A percentile compares a stretch with the other conserved stretches of the same genome.
phyloP scores from a whole-genome alignment of 2,113 vertebrate species.

The Nicator chloris region DNA sequence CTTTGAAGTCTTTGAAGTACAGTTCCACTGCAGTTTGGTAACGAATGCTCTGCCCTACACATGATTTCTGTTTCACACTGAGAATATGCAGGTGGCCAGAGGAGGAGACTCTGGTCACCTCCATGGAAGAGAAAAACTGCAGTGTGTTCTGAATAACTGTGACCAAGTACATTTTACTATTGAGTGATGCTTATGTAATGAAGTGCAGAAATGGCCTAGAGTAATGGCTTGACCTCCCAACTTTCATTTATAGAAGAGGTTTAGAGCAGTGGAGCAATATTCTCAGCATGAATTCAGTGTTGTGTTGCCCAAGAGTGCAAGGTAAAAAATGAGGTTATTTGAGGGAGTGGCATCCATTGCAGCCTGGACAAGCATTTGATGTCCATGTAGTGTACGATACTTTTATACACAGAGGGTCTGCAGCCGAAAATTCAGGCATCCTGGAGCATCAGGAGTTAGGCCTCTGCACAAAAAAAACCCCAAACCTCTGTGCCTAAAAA shows the following conservation, averaged over 20 bases:
- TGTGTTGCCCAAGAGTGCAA: background rate
- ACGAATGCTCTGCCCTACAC: background rate
- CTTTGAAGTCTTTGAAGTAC: background rate
- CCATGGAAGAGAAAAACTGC: background rate
- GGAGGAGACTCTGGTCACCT: background rate
- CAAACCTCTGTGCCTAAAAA: background rate
- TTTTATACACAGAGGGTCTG: background rate
- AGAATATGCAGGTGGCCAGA: background rate
- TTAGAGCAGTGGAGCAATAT: background rate
- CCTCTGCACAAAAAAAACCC: background rate
- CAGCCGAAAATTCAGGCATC: background rate
- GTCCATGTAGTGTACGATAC: background rate
- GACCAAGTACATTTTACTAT: background rate
- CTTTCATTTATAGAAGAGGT: background rate
- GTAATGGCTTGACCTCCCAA: background rate
- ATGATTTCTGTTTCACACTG: background rate
- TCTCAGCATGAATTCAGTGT: background rate
- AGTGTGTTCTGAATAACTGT: background rate
- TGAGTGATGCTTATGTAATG: background rate
- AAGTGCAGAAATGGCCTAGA: background rate
- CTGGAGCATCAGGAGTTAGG: background rate
- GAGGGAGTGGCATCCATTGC: background rate
- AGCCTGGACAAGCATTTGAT: background rate
- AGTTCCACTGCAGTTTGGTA: background rate
- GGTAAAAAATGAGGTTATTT: background rate